phyloP scores from a whole-genome alignment of 92 coral and sea anemone genomes.

The Diadumene lineata region DNA sequence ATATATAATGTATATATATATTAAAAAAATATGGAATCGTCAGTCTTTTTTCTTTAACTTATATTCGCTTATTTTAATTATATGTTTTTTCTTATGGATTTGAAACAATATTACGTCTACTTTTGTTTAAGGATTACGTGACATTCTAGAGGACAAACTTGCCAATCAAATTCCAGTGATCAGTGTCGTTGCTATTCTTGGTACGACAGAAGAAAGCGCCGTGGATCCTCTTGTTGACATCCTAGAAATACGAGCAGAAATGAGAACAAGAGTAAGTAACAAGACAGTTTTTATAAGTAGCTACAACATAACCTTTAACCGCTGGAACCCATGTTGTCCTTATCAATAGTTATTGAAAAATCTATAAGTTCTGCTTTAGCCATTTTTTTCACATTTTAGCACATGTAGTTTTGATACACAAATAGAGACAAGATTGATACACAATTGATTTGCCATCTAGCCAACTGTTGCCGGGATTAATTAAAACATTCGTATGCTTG shows the following conservation, averaged over 20 bases:
- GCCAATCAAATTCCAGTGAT: conserved; percentile 60
- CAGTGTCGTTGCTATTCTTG: conserved; percentile 72
- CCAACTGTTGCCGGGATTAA: too few species aligned
- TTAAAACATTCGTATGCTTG: too few species aligned
- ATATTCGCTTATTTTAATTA: not conserved
- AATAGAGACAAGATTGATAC: too few species aligned
- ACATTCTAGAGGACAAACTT: conserved; percentile 39
- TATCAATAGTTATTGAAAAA: too few species aligned
- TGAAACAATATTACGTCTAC: not conserved
- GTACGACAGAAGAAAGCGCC: conserved; percentile 93
- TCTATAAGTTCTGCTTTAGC: too few species aligned
- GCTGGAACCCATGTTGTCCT: too few species aligned
- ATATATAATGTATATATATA: too few species aligned
- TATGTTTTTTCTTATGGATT: not conserved
- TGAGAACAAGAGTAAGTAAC: conserved; percentile 64
- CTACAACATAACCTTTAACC: too few species aligned
- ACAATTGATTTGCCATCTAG: too few species aligned
- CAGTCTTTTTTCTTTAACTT: not conserved
- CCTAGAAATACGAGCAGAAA: conserved; percentile 57
- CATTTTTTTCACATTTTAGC: too few species aligned
- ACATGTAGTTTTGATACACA: too few species aligned
- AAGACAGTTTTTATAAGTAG: too few species aligned
- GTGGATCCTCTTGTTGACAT: conserved; percentile 82
- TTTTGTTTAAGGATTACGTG: conserved; percentile 56
- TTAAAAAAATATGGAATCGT: not conserved